Evolutionary conservation across 2,888 invertebrate species (phyloP).

Genomic region (Baronia brevicornis): DNA sequence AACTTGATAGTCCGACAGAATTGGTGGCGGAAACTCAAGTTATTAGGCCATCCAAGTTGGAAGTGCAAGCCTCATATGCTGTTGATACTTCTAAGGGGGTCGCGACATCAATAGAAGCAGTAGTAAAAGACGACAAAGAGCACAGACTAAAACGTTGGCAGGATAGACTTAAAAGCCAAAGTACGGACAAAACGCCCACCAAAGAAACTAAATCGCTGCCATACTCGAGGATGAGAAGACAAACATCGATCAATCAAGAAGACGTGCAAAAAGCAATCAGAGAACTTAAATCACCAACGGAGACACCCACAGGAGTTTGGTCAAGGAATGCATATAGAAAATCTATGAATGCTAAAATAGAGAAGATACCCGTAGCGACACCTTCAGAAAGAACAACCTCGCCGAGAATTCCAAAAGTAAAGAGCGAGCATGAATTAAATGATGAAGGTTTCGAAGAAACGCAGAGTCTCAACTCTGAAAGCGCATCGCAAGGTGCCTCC

Average conservation of each 20-base stretch:
- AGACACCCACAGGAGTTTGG: slow-evolving; percentile 77
- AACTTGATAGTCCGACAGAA: slow-evolving; percentile 55
- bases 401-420: slow-evolving; percentile 70
- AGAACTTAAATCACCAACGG: slow-evolving; percentile 78
- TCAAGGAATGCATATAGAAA: slow-evolving; percentile 63
- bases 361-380: slow-evolving; percentile 28
- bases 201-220: slow-evolving; percentile 55
- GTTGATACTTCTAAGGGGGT: slow-evolving; percentile 46
- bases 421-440: slow-evolving; percentile 82
- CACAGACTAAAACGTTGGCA: slow-evolving; percentile 81
- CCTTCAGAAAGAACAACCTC: slow-evolving; percentile 50
- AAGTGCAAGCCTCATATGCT: slow-evolving; percentile 71
- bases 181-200: slow-evolving; percentile 61
- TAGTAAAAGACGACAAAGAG: slow-evolving; percentile 72
- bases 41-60: slow-evolving; percentile 65
- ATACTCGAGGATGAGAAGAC: slow-evolving; percentile 75
- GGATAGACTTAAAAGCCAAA: slow-evolving; percentile 78
- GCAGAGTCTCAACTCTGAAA: slow-evolving; percentile 90
- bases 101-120: slow-evolving; percentile 48
- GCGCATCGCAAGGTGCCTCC: slow-evolving; percentile 89
- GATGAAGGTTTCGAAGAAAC: slow-evolving; percentile 95
- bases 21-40: slow-evolving; percentile 73
- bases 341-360: slow-evolving; percentile 43
- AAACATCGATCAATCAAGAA: slow-evolving; percentile 81
- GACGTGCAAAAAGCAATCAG: slow-evolving; percentile 82